Evolutionary conservation across 2,113 vertebrate genomes (phyloP).

Genomic region (Myodes glareolus): DNA sequence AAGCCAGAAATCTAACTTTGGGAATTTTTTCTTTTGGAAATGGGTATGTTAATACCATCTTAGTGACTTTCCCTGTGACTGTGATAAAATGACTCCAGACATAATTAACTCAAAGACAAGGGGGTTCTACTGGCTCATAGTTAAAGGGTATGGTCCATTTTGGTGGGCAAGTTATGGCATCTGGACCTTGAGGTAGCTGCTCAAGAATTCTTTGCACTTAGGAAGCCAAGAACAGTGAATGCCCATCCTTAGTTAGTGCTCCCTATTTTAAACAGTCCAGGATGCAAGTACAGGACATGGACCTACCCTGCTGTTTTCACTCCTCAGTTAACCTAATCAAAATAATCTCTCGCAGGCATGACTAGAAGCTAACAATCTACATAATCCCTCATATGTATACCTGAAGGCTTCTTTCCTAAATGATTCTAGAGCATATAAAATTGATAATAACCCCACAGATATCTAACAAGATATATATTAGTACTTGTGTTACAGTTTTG

Average conservation of each 20-base stretch:
- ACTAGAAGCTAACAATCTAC: neutral
- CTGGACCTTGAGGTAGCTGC: neutral
- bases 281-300: neutral
- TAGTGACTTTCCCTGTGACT: neutral
- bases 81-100: neutral
- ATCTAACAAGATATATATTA: neutral
- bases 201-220: neutral
- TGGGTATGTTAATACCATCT: neutral
- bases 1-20: neutral
- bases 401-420: too few relatives aligned
- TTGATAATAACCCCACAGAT: neutral
- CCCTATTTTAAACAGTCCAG: neutral
- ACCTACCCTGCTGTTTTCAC: neutral
- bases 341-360: too few relatives aligned
- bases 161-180: neutral
- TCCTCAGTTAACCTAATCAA: neutral
- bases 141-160: neutral
- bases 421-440: neutral
- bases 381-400: neutral
- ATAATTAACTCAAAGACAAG: neutral
- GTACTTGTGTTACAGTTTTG: neutral
- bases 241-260: too few relatives aligned
- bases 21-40: constrained; percentile 16
- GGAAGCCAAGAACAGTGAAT: neutral
- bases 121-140: neutral